Percentiles rank a stretch among this genome's conserved stretches.
These are phyloP conservation scores for Pogonus chalceus DNA, from an alignment of 1,140 invertebrate species.

Conservation along the genomic window DNA sequence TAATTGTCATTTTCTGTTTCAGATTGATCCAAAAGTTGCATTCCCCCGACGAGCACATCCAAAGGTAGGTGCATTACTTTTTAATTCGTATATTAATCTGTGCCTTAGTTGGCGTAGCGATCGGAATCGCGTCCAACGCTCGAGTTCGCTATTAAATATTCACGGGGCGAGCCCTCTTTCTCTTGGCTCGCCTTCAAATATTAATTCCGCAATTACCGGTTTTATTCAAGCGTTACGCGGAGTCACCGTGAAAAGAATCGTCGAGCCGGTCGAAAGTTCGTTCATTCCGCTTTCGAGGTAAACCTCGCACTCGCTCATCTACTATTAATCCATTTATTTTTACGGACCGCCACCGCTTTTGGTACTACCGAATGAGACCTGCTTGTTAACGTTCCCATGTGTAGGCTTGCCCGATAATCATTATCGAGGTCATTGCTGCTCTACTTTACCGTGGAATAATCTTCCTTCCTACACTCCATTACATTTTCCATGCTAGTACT, in stretches of 20 bases:
- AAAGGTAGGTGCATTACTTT: constrained; percentile 65
- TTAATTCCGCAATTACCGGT: constrained; percentile 31
- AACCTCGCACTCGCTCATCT: neutral
- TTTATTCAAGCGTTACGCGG: constrained; percentile 23
- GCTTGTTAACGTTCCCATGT: no score
- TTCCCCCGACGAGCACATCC: constrained; percentile 97
- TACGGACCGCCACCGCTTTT: no score
- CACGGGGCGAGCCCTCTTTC: constrained; percentile 15
- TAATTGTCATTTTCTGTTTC: constrained; percentile 47
- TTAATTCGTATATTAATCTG: constrained; percentile 8
- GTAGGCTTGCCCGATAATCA: no score
- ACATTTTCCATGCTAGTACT: no score
- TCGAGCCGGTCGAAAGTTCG: neutral
- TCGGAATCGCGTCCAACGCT: constrained; percentile 12
- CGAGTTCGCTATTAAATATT: constrained; percentile 19
- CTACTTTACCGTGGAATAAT: no score
- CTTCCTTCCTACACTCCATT: no score
- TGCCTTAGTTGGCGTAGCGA: neutral
- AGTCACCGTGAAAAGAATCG: constrained; percentile 8
- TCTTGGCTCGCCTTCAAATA: constrained; percentile 28
- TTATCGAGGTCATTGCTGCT: no score
- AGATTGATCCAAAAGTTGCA: constrained; percentile 99
- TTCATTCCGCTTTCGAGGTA: neutral
- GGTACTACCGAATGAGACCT: no score
- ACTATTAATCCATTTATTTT: neutral